Base-by-base conservation (phyloP, 2,888 invertebrate genomes). In the Argyresthia goedartella region DNA sequence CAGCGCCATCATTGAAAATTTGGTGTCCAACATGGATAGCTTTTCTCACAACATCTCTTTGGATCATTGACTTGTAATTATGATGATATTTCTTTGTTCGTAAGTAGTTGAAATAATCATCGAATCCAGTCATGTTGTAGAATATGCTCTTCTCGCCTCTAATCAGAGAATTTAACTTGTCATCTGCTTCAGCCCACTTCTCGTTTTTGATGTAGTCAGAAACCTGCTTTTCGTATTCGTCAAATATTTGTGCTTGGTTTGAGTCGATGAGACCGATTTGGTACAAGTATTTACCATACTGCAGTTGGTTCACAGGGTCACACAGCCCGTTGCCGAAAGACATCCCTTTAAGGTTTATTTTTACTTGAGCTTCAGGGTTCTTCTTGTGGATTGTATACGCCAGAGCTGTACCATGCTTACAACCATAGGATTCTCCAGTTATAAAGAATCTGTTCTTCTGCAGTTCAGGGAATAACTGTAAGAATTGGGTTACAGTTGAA, bases 351-450 rank as follows among this genome's bases (percentile, higher is more conserved):
- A 91, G 71, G 68, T 94, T 93, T 13, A 94, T 92, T 71, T 91
- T 91, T 25, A 93, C 89, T 64, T 89, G 87, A 7, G 88, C 75
- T 51, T 82, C 71, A 0, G 91, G 89, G 57, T 91, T 90, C 53
- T 88, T 88, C 58, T 89, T 88, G 61, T 93, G 90, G 53, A 95
- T 94, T 0, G 92, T 90, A 66, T 93, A 91, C 0, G 91, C 89
- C 50, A 94, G 73, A 0, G 95, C 94, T 1, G 97, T 97, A 0
- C 90, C 89, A 71, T 90, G 90, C 60, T 90, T 90, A 0, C 97
- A 96, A 45, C 91, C 96, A 68, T 96, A 96, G 0, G 95, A 96
- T 80, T 97, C 97, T 1, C 97, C 97, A 0, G 95, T 92, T 0
- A 95, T 90, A 80, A 91, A 98, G 72, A 98, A 96, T 51, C 93